Conservation (phyloP, 2,797 vertebrate species). For the Columba guinea region DNA sequence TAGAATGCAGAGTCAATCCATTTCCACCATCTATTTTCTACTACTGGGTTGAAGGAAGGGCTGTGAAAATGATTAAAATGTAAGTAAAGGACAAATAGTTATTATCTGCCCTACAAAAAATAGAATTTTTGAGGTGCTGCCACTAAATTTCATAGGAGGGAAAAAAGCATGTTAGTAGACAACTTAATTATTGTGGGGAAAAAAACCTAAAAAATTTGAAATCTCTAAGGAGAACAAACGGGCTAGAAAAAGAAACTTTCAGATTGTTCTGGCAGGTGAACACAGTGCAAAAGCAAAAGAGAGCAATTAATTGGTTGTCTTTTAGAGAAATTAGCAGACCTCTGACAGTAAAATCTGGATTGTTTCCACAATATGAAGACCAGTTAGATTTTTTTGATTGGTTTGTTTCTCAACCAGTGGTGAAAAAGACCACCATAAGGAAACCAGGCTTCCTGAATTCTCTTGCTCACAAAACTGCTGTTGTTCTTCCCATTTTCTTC, state of each 20-base stretch:
- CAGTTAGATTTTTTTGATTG: neutral
- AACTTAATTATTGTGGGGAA: neutral
- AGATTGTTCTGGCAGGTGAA: neutral
- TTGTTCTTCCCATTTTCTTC: neutral
- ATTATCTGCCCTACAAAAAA: neutral
- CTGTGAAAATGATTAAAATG: neutral
- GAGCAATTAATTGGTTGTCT: neutral
- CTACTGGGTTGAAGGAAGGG: neutral
- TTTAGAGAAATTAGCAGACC: neutral
- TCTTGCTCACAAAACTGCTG: neutral
- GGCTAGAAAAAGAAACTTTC: neutral
- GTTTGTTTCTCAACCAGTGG: neutral
- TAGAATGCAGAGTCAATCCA: neutral
- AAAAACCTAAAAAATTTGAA: neutral
- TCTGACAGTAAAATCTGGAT: neutral
- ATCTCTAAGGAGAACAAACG: neutral
- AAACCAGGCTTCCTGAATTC: neutral
- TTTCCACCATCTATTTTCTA: slow-evolving; percentile 2
- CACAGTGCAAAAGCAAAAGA: neutral
- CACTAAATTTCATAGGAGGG: neutral
- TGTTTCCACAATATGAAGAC: neutral
- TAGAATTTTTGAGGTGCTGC: neutral
- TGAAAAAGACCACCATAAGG: neutral
- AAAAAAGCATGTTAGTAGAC: neutral
- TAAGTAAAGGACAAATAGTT: slow-evolving; percentile 6